Evolutionary conservation across 2,888 invertebrate genomes (phyloP).

Genomic region (Alsophila aescularia): DNA sequence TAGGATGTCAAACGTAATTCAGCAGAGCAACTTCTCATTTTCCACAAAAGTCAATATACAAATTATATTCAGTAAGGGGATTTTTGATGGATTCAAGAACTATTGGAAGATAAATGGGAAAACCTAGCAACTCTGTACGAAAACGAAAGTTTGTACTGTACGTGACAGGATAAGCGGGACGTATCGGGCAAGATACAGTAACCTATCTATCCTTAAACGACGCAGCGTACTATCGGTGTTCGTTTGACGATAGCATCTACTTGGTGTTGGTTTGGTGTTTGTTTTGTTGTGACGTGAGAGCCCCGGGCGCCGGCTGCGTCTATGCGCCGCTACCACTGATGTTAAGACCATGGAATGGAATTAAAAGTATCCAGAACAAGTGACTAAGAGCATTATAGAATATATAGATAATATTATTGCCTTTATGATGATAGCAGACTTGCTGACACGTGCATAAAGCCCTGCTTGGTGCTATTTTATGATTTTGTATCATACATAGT

Average conservation of each 20-base stretch:
- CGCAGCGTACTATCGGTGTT: constrained; percentile 62
- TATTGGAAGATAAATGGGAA: not conserved
- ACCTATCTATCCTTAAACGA: constrained; percentile 50
- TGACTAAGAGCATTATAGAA: no score
- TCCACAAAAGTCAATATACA: no score
- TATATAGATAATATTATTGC: no score
- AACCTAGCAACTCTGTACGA: constrained; percentile 28
- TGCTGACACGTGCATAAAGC: no score
- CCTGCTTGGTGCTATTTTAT: no score
- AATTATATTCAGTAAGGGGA: no score
- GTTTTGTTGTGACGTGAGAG: constrained; percentile 71
- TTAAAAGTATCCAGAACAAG: not conserved
- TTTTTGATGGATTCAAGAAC: not conserved
- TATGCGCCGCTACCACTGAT: constrained; percentile 32
- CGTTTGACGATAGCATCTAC: constrained; percentile 59
- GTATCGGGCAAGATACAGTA: constrained; percentile 32
- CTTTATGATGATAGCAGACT: no score
- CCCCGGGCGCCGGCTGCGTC: constrained; percentile 65
- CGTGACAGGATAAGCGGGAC: constrained; percentile 54
- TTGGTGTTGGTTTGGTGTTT: constrained; percentile 61
- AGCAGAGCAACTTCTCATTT: no score
- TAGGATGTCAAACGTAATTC: no score
- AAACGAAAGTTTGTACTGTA: constrained; percentile 53
- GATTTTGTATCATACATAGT: no score
- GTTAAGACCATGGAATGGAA: constrained; percentile 4